These are phyloP conservation scores for Choreutis nemorana DNA, from an alignment of 2,888 invertebrate genomes.

Conservation along the genomic window DNA sequence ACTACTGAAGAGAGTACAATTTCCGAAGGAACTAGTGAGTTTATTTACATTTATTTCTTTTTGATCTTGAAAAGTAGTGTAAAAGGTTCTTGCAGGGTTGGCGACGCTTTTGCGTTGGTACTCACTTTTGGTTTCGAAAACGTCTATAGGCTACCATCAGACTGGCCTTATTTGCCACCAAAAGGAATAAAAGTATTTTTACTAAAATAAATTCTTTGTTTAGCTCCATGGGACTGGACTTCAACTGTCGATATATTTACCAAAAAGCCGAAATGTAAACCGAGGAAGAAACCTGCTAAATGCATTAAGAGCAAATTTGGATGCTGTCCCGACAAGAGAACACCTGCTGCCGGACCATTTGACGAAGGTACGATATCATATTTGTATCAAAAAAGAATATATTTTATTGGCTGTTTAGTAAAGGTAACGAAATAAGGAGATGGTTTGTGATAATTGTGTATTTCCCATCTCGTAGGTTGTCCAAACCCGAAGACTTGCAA, in stretches of 20 bases:
- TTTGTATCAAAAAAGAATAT: no score
- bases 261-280: constrained; percentile 62
- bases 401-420: no score
- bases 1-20: constrained; percentile 12
- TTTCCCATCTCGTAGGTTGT: constrained; percentile 62
- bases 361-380: constrained; percentile 68
- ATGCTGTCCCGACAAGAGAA: constrained; percentile 85
- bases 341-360: constrained; percentile 82
- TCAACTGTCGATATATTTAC: constrained; percentile 59
- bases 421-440: no score
- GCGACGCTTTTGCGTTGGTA: no score
- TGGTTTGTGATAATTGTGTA: background rate
- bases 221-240: constrained; percentile 60
- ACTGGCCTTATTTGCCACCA: no score
- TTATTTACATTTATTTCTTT: constrained; percentile 1
- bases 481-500: constrained; percentile 76
- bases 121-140: no score
- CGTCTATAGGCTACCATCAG: no score
- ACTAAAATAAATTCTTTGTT: no score
- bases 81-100: no score
- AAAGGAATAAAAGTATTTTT: no score
- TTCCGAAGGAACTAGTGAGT: constrained; percentile 13
- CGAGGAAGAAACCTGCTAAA: constrained; percentile 51
- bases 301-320: constrained; percentile 76
- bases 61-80: no score